phyloP scores from a whole-genome alignment of 2,113 vertebrate genomes.

The Phaethon lepturus region DNA sequence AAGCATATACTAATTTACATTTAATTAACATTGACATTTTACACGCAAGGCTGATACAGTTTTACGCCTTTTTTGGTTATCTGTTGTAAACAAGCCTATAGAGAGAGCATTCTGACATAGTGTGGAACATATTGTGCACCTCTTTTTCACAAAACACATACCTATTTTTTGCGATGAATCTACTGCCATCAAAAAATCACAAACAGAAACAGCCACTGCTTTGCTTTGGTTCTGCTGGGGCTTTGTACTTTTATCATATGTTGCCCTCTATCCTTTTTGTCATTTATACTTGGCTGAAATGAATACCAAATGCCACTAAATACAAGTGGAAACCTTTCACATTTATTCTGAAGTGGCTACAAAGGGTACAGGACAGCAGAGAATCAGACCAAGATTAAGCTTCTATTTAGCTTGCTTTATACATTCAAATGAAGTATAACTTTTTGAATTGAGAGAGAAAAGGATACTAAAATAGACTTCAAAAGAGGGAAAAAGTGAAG shows the following conservation, averaged over 20 bases:
- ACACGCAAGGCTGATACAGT: neutral
- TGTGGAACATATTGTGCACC: neutral
- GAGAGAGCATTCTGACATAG: neutral
- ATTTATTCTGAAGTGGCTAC: constrained; percentile 27
- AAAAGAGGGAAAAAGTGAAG: neutral
- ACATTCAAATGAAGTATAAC: constrained; percentile 43
- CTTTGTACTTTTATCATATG: constrained; percentile 1
- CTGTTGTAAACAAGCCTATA: neutral
- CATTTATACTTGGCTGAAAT: neutral
- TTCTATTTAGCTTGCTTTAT: constrained; percentile 38
- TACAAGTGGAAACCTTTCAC: neutral
- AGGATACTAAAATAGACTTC: constrained; percentile 17
- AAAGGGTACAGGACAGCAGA: constrained; percentile 7
- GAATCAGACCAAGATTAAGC: constrained; percentile 13
- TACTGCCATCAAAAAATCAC: neutral
- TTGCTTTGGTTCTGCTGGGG: neutral
- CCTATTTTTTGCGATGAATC: neutral
- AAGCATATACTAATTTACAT: neutral
- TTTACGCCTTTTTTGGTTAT: neutral
- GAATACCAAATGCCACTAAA: constrained; percentile 30
- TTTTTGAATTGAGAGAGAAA: neutral
- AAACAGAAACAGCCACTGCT: neutral
- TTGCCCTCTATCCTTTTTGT: neutral
- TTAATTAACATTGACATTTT: neutral
- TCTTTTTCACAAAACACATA: neutral